Conservation (phyloP, 1,140 invertebrate species). For the Goniozus legneri region DNA sequence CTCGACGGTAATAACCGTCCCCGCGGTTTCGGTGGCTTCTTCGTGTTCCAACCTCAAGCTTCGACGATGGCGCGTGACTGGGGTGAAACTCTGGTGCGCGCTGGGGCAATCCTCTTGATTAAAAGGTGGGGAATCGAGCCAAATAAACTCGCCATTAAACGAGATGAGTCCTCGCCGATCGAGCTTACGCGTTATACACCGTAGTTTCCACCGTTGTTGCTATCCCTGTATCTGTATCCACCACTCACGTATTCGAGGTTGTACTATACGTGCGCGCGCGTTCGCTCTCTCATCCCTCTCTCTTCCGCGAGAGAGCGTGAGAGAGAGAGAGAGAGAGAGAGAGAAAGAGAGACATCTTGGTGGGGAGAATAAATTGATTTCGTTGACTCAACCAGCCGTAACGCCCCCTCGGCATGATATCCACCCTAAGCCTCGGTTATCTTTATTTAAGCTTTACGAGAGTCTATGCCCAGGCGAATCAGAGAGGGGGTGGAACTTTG, state of each 20-base stretch:
- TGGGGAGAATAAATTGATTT: conserved; percentile 55
- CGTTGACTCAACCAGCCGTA: conserved; percentile 53
- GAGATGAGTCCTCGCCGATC: conserved; percentile 36
- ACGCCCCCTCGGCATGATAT: conserved; percentile 52
- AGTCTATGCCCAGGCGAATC: conserved; percentile 40
- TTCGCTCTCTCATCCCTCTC: conserved; percentile 17
- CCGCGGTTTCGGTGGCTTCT: conserved; percentile 32
- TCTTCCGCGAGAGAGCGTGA: conserved; percentile 15
- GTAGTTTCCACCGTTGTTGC: conserved; percentile 22
- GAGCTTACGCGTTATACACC: conserved; percentile 21
- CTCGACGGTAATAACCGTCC: conserved; percentile 31
- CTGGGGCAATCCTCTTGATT: conserved; percentile 37
- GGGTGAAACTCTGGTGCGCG: conserved; percentile 31
- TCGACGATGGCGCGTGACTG: conserved; percentile 25
- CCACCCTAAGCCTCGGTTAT: conserved; percentile 53
- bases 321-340: conserved; percentile 14
- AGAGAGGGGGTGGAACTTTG: conserved; percentile 15
- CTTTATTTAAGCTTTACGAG: conserved; percentile 55
- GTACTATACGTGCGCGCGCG: conserved; percentile 8
- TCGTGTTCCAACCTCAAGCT: conserved; percentile 23
- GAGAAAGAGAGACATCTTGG: conserved; percentile 21
- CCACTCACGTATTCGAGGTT: not conserved
- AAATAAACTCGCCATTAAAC: conserved; percentile 40
- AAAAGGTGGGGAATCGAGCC: conserved; percentile 39
- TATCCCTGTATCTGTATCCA: no score